Percentiles rank a stretch among this genome's conserved stretches.
Conservation (phyloP, 2,888 invertebrate genomes). For the Lithophane leautieri region DNA sequence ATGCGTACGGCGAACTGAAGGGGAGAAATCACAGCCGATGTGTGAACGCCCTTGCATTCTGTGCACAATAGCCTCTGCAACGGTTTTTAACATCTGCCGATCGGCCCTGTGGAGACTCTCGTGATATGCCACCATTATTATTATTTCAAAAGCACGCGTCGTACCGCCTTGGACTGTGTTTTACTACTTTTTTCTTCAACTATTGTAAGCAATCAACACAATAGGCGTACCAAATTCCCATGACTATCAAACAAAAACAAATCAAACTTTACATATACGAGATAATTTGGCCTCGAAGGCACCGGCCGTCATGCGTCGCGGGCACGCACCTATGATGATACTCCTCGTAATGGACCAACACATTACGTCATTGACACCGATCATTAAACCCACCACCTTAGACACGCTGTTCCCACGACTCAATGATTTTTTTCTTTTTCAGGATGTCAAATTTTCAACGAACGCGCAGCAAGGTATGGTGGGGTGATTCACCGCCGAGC, state of each 20-base stretch:
- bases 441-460: slow-evolving; percentile 93
- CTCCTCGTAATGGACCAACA: slow-evolving; percentile 82
- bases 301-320: slow-evolving; percentile 80
- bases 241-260: slow-evolving; percentile 78
- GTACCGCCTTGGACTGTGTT: slow-evolving; percentile 61
- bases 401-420: slow-evolving; percentile 83
- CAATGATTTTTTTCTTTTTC: slow-evolving; percentile 80
- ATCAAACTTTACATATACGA: slow-evolving; percentile 73
- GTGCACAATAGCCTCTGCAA: slow-evolving; percentile 86
- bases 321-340: slow-evolving; percentile 78
- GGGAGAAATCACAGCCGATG: slow-evolving; percentile 84
- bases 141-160: slow-evolving; percentile 64
- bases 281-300: slow-evolving; percentile 78
- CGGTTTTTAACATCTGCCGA: slow-evolving; percentile 89
- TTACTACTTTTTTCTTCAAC: slow-evolving; percentile 68
- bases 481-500: slow-evolving; percentile 89
- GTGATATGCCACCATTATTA: slow-evolving; percentile 77
- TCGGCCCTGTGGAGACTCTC: slow-evolving; percentile 63
- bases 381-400: slow-evolving; percentile 81
- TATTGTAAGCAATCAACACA: slow-evolving; percentile 72
- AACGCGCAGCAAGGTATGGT: slow-evolving; percentile 93
- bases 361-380: slow-evolving; percentile 85
- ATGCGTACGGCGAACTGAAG: slow-evolving; percentile 69
- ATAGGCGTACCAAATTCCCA: slow-evolving; percentile 78
- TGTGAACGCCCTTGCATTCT: slow-evolving; percentile 79